phyloP scores from a whole-genome alignment of 92 coral and sea anemone species.

The Metridium senile region DNA sequence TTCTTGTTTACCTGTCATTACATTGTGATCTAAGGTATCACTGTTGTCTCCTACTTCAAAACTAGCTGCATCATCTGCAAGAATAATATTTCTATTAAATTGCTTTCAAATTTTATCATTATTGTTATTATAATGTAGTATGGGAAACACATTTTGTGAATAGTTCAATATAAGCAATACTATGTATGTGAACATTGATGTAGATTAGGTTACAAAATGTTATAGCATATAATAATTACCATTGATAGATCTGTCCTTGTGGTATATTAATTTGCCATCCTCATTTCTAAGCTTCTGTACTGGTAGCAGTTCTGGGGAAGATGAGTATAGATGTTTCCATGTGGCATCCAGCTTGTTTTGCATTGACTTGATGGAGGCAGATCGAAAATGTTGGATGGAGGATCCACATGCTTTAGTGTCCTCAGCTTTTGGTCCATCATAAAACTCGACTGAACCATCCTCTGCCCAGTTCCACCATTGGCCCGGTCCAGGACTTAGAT shows the following conservation, averaged over 20 bases:
- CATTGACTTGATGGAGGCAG: background rate
- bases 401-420: conserved; percentile 16
- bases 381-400: conserved; percentile 14
- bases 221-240: background rate
- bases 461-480: conserved; percentile 42
- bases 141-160: no score
- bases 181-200: no score
- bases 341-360: background rate
- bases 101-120: no score
- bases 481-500: conserved; percentile 10
- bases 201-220: background rate
- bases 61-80: no score
- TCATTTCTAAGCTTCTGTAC: conserved; percentile 26
- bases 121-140: no score
- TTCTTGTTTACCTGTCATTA: no score
- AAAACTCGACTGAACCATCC: conserved; percentile 44
- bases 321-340: background rate
- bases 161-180: no score
- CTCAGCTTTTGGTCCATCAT: conserved; percentile 27
- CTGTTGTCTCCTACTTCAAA: no score
- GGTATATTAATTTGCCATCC: conserved; percentile 25
- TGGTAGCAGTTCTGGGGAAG: conserved; percentile 18
- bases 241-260: background rate
- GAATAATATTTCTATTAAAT: no score
- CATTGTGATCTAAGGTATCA: no score